Base-by-base conservation (phyloP, 2,888 invertebrate species). In the Habroteleia sp. region DNA sequence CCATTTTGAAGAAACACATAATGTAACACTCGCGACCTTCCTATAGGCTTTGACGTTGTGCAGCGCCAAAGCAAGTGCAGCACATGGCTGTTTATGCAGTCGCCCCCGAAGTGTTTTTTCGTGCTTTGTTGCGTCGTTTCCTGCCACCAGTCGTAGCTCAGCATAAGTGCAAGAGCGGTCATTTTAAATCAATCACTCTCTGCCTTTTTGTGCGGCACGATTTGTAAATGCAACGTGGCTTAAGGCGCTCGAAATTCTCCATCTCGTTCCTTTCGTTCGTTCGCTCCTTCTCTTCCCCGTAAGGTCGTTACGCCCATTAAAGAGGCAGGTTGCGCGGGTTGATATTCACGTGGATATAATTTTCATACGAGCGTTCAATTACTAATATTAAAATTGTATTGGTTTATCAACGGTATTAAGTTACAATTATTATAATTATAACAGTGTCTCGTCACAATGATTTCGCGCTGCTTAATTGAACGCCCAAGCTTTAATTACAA, bases 151-250 rank as follows among this genome's bases (percentile, higher is more conserved):
- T 74, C 68, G 63, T 76, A 60, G 46, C 50, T 39, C 77, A 37
- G 48, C 7, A 37, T 50, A 66, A 68, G 63, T 46, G 54, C 58
- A 56, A 44, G 41, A 72, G 62, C 72, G 75, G 76, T 79, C 76
- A 77, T 79, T 80, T 74, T 76, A 77, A 78, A 79, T 80, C 80
- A 80, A 79, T 79, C 77, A 78, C 60, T 44, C 69, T 27, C 35
- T 20, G 44, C 17, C 50, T 46, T 27, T 17, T 29, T 41, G 27
- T 2, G 25, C 39, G 3, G 27, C 41, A 14, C 65, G 37, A 37
- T 44, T 66, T 48, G 56, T 25, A 66, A 52, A 48, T 17, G 39
- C 42, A 27, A 37, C 66, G 29, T 14, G 56, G 56, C 46, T 54
- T 33, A 54, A 54, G 46, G 54, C 44, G 17, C 37, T 46, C 17